Evolutionary conservation across 1,140 invertebrate species (phyloP).

Genomic region (Rhysida immarginata): DNA sequence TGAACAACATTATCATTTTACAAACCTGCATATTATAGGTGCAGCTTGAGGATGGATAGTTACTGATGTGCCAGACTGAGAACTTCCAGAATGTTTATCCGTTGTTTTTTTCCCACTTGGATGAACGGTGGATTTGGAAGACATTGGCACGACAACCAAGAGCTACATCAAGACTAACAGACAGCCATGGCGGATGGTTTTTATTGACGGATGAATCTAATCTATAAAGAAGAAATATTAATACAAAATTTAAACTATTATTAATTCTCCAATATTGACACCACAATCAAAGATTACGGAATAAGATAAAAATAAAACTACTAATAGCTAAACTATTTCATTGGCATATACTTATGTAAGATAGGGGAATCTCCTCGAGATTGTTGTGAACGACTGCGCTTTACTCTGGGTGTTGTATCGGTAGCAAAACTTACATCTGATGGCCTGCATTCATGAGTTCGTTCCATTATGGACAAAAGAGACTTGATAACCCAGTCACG

Average conservation of each 20-base stretch:
- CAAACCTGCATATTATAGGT: constrained; percentile 51
- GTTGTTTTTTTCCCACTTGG: constrained; percentile 5
- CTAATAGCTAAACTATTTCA: no score
- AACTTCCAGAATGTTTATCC: constrained; percentile 20
- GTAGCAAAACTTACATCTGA: not conserved
- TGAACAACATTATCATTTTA: no score
- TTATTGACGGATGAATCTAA: not conserved
- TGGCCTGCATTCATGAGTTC: constrained; percentile 17
- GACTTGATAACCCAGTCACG: constrained; percentile 62
- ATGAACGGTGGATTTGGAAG: constrained; percentile 51
- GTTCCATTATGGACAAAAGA: constrained; percentile 35
- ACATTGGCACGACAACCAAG: constrained; percentile 77
- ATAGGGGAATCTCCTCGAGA: not conserved
- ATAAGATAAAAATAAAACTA: constrained; percentile 4
- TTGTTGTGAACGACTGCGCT: constrained; percentile 6
- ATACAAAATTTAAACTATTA: no score
- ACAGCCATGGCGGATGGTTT: constrained; percentile 46
- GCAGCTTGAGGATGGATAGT: constrained; percentile 70
- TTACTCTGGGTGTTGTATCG: constrained; percentile 1
- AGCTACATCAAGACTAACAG: constrained; percentile 66
- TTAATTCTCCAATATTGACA: no score
- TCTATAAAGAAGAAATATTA: not conserved
- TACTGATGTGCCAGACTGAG: constrained; percentile 14
- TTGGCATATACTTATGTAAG: not conserved
- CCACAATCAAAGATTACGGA: no score